Evolutionary conservation across 2,888 invertebrate genomes (phyloP), one percentile per base, ranked within the genome.

Genomic region (Lithodes maja): DNA sequence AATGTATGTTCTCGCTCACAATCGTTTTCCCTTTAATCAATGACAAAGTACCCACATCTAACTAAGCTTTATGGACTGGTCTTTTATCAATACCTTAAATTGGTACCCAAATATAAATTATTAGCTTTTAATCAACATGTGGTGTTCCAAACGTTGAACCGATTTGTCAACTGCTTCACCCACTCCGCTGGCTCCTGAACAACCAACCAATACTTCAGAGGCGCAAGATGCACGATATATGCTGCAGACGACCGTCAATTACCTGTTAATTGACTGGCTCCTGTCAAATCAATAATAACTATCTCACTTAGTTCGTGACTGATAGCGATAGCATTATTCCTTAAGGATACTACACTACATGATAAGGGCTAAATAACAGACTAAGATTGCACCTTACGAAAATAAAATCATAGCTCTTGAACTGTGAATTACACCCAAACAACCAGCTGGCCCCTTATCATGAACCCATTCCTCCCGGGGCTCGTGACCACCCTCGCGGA

Each of bases 401-500:
- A 69, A 69, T 15, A 54, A 53, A 75, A 83, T 83, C 52, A 83
- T 17, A 55, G 83, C 78, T 74, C 52, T 61, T 17, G 86, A 33
- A 50, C 69, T 61, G 50, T 86, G 7, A 71, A 86, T 81, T 86
- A 75, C 74, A 81, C 85, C 52, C 86, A 75, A 7, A 84, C 52
- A 5, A 68, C 52, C 69, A 54, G 69, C 15, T 83, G 83, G 52
- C 53, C 75, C 7, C 87, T 83, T 77, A 83, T 83, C 71, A 69
- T 12, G n/a, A 33, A 52, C 17, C 15, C 79, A 54, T 83, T 83
- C 78, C 54, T 87, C 74, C 75, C 3, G 17, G 17, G 54, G 17
- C 53, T 85, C 85, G 85, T 85, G 85, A 85, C 85, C 71, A 61
- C 80, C 80, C 61, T 81, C 50, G 17, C 61, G 33, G 55, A 49